phyloP scores from a whole-genome alignment of 2,797 vertebrate genomes.

The Anniella stebbinsi region DNA sequence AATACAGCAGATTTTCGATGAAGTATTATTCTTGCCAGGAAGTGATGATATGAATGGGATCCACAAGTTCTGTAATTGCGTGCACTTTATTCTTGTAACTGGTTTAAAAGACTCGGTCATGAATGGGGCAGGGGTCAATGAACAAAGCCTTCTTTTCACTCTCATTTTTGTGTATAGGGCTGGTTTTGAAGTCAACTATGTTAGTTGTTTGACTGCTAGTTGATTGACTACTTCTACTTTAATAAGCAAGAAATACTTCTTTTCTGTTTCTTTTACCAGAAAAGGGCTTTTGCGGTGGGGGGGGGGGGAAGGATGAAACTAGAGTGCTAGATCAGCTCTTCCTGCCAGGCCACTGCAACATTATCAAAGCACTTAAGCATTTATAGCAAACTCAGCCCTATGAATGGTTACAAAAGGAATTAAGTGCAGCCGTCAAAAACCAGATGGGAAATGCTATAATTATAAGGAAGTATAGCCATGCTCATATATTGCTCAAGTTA shows the following conservation, averaged over 20 bases:
- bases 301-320: not conserved
- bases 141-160: conserved; percentile 3
- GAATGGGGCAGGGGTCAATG: conserved; percentile 28
- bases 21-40: conserved; percentile 19
- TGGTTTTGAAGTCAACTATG: not conserved
- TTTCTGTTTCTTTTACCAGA: not conserved
- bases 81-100: conserved; percentile 51
- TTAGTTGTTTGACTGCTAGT: not conserved
- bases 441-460: not conserved
- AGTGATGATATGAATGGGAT: conserved; percentile 20
- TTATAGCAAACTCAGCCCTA: not conserved
- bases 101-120: not conserved
- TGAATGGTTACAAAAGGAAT: conserved; percentile 12
- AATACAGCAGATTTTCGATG: no score
- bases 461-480: accelerated
- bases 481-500: not conserved
- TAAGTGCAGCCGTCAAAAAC: accelerated
- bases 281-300: not conserved
- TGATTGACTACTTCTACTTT: not conserved
- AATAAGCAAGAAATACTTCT: not conserved
- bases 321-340: not conserved
- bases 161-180: not conserved
- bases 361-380: not conserved
- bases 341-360: not conserved
- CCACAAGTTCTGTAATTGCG: conserved; percentile 49